Conservation (phyloP, 1,140 invertebrate species). For the Drosophila littoralis region DNA sequence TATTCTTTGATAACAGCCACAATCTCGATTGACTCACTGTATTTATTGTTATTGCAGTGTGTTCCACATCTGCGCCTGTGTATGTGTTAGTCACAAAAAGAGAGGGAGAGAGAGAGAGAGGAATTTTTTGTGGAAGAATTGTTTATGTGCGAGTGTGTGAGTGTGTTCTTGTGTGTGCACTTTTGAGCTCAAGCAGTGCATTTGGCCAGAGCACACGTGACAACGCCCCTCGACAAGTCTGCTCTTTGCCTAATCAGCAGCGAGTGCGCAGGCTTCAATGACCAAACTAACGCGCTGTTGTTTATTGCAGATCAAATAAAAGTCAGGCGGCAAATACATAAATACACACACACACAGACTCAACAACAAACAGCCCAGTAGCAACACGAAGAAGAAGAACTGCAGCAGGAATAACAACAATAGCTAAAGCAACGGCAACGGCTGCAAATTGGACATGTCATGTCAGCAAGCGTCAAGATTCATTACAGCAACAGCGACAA, state of each 20-base stretch:
- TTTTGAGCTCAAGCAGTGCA: slow-evolving; percentile 42
- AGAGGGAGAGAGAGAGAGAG: slow-evolving; percentile 4
- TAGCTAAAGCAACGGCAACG: slow-evolving; percentile 55
- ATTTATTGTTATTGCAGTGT: slow-evolving; percentile 37
- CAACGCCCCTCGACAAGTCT: slow-evolving; percentile 62
- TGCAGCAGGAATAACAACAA: slow-evolving; percentile 15
- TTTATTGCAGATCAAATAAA: slow-evolving; percentile 65
- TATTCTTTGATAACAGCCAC: neutral
- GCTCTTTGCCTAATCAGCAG: slow-evolving; percentile 30
- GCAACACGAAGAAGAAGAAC: slow-evolving; percentile 11
- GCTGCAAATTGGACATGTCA: slow-evolving; percentile 84
- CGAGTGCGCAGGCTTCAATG: slow-evolving; percentile 22
- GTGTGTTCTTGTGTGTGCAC: slow-evolving; percentile 32
- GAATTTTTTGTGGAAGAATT: neutral
- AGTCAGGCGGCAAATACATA: slow-evolving; percentile 27
- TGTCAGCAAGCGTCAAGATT: slow-evolving; percentile 84
- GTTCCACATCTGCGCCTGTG: slow-evolving; percentile 23
- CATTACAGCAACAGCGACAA: slow-evolving; percentile 52
- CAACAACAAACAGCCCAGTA: slow-evolving; percentile 30
- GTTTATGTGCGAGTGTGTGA: slow-evolving; percentile 13
- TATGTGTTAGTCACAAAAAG: neutral
- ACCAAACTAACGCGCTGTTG: slow-evolving; percentile 43
- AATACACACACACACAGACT: slow-evolving; percentile 17
- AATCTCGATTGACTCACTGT: slow-evolving; percentile 21
- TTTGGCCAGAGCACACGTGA: slow-evolving; percentile 65